Conservation (phyloP, 2,888 invertebrate genomes). For the Beris morrisii region DNA sequence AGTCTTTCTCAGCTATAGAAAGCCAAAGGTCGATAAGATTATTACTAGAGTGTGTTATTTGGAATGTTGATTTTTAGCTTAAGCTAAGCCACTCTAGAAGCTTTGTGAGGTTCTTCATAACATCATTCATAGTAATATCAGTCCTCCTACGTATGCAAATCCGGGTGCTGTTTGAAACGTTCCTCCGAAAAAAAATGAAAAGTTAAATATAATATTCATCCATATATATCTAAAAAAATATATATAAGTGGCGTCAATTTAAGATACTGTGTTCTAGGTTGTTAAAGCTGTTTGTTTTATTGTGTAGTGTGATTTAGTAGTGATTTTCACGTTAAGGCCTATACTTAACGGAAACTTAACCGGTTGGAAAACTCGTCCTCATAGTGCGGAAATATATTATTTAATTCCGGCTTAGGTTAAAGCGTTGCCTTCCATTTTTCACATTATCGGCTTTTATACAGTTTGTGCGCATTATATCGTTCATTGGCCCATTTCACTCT, state of each 20-base stretch:
- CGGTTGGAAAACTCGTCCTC: too few relatives aligned
- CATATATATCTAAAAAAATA: not conserved
- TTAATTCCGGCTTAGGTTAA: not conserved
- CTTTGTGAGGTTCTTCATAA: not conserved
- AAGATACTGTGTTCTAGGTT: too few relatives aligned
- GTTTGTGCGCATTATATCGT: slow-evolving; percentile 34
- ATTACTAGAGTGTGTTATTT: slow-evolving; percentile 32
- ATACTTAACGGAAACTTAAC: too few relatives aligned
- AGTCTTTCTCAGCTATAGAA: slow-evolving; percentile 45
- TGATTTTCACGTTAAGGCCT: too few relatives aligned
- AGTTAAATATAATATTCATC: not conserved
- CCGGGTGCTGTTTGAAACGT: not conserved
- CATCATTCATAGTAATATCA: not conserved
- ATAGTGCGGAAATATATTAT: too few relatives aligned
- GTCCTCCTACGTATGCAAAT: too few relatives aligned
- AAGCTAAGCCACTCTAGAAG: not conserved
- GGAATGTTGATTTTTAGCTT: slow-evolving; percentile 19
- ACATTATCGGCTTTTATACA: slow-evolving; percentile 10
- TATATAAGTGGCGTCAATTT: too few relatives aligned
- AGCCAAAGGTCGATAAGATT: slow-evolving; percentile 44
- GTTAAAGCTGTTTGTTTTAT: too few relatives aligned
- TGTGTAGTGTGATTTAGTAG: too few relatives aligned
- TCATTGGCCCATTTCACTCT: slow-evolving; percentile 37
- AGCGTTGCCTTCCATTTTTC: slow-evolving; percentile 12
- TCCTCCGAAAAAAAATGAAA: slow-evolving; percentile 11